phyloP scores from a whole-genome alignment of 1,140 invertebrate species.

The Drosophila insularis region DNA sequence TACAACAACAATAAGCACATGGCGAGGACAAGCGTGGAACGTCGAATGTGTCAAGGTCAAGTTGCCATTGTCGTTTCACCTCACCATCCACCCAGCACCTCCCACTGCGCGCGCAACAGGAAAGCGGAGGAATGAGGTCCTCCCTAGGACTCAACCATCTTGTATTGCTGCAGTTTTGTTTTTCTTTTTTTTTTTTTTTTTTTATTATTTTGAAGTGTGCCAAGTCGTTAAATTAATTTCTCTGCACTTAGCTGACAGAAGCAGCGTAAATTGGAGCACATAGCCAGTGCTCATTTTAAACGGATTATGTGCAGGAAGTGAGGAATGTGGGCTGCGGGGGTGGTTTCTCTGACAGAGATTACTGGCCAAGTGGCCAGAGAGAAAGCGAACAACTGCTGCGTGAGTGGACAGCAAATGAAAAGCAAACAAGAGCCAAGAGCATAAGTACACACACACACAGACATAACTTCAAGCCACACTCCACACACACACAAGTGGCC shows the following conservation, averaged over 20 bases:
- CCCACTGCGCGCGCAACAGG: slow-evolving; percentile 57
- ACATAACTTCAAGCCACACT: slow-evolving; percentile 52
- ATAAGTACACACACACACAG: slow-evolving; percentile 39
- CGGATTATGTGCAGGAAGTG: slow-evolving; percentile 65
- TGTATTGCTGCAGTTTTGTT: slow-evolving; percentile 34
- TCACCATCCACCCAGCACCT: background rate
- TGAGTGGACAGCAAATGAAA: slow-evolving; percentile 71
- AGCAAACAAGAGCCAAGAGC: slow-evolving; percentile 68
- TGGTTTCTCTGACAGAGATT: slow-evolving; percentile 35
- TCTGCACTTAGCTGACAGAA: slow-evolving; percentile 66
- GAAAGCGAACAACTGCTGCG: slow-evolving; percentile 38
- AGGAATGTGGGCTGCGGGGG: slow-evolving; percentile 23
- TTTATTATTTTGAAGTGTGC: slow-evolving; percentile 56
- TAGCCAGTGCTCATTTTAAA: slow-evolving; percentile 57
- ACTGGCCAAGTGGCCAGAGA: slow-evolving; percentile 46
- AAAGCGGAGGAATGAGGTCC: slow-evolving; percentile 5
- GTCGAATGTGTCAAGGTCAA: slow-evolving; percentile 76
- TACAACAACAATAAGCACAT: slow-evolving; percentile 5
- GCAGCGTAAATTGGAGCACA: slow-evolving; percentile 70
- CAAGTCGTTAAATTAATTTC: slow-evolving; percentile 81
- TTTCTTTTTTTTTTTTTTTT: no score
- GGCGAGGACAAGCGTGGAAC: slow-evolving; percentile 11
- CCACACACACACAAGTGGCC: slow-evolving; percentile 20
- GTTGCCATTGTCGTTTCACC: slow-evolving; percentile 64
- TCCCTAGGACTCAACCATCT: background rate